A percentile compares a stretch with the other conserved stretches of the same genome.
phyloP scores from a whole-genome alignment of 1,140 invertebrate species.

The Pseudomyrmex concolor region DNA sequence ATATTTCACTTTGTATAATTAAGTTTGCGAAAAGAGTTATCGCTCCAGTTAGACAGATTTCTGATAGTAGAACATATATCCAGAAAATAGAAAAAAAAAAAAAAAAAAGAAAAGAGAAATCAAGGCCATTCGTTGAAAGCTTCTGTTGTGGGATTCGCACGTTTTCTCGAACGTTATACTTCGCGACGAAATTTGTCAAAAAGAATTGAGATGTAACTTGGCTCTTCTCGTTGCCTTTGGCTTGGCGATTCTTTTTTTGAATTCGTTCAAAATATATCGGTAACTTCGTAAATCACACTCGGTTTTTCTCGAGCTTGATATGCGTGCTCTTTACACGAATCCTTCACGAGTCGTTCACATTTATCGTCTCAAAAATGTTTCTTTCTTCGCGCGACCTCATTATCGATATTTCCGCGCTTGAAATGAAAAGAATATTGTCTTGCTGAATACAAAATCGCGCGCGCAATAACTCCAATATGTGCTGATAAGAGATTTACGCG shows the following conservation, averaged over 20 bases:
- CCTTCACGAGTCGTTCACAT: background rate
- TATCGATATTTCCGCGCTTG: background rate
- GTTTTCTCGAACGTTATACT: background rate
- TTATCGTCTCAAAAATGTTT: background rate
- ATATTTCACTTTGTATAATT: conserved; percentile 8
- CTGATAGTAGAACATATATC: background rate
- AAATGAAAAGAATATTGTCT: background rate
- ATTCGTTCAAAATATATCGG: conserved; percentile 22
- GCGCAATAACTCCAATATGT: background rate
- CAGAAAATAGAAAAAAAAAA: background rate
- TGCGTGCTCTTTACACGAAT: background rate
- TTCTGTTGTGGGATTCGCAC: background rate
- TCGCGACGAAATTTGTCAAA: background rate
- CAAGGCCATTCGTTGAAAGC: background rate
- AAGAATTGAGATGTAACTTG: background rate
- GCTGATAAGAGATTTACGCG: background rate
- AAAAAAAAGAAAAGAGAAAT: background rate
- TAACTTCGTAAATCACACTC: conserved; percentile 13
- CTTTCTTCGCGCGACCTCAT: background rate
- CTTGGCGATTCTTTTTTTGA: background rate
- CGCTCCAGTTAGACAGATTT: background rate
- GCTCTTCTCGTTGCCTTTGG: background rate
- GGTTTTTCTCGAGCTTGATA: background rate
- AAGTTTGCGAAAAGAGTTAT: no score
- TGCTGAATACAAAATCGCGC: background rate